phyloP scores from a whole-genome alignment of 2,888 invertebrate genomes.

The Perizoma flavofasciatum region DNA sequence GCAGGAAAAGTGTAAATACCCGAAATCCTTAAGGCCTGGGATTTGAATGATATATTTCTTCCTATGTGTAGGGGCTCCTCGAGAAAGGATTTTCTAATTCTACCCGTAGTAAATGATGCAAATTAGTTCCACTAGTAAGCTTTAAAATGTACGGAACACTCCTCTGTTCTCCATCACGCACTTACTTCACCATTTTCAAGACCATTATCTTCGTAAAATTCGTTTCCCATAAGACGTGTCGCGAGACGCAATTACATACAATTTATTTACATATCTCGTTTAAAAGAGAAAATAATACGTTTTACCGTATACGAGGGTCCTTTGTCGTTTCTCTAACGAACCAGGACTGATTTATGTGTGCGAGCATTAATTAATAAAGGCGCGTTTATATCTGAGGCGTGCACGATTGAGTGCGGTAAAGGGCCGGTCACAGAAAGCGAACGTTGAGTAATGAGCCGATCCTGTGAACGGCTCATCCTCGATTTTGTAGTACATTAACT shows the following conservation, averaged over 20 bases:
- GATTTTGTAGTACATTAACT: too few species aligned
- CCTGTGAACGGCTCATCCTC: too few species aligned
- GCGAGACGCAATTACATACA: conserved; percentile 63
- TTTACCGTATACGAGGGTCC: conserved; percentile 55
- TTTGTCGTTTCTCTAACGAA: conserved; percentile 78
- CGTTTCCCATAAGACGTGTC: conserved; percentile 45
- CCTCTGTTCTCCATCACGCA: background rate
- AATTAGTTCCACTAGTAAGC: too few species aligned
- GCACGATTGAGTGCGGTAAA: conserved; percentile 23
- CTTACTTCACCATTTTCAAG: conserved; percentile 5
- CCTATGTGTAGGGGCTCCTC: too few species aligned
- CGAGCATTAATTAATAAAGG: conserved; percentile 81
- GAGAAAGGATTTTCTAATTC: too few species aligned
- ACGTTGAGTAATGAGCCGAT: too few species aligned
- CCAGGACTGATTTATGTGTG: conserved; percentile 80
- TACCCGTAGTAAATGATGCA: too few species aligned
- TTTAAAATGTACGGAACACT: background rate
- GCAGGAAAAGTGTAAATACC: too few species aligned
- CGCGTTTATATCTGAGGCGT: conserved; percentile 26
- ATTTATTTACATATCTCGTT: conserved; percentile 66
- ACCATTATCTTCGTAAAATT: conserved; percentile 34
- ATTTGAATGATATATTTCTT: too few species aligned
- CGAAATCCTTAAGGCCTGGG: too few species aligned
- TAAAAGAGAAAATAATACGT: conserved; percentile 43
- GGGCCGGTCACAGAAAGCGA: background rate